These are phyloP conservation scores for Scaptomyza parva DNA, from an alignment of 2,888 invertebrate species.

Conservation along the genomic window DNA sequence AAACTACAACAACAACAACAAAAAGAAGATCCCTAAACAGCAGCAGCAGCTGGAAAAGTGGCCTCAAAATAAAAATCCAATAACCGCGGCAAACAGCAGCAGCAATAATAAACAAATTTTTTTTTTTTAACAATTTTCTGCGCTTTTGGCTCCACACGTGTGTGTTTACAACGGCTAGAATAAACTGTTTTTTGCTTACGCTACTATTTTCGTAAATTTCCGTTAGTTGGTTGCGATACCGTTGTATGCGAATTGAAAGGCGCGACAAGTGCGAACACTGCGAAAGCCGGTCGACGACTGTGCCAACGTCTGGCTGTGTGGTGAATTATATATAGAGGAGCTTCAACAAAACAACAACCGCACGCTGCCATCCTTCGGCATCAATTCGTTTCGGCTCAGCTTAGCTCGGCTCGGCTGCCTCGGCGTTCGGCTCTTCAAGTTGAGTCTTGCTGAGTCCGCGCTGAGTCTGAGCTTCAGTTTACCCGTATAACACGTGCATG, in stretches of 20 bases:
- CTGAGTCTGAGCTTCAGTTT: slow-evolving; percentile 23
- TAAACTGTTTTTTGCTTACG: slow-evolving; percentile 37
- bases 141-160: slow-evolving; percentile 55
- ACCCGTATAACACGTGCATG: slow-evolving; percentile 55
- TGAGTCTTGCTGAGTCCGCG: slow-evolving; percentile 14
- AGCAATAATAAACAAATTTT: slow-evolving; percentile 10
- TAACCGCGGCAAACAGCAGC: slow-evolving; percentile 37
- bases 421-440: neutral
- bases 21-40: slow-evolving; percentile 3
- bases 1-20: slow-evolving; percentile 25
- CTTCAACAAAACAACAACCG: slow-evolving; percentile 1
- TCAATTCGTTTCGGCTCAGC: slow-evolving; percentile 21
- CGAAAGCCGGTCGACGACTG: slow-evolving; percentile 77
- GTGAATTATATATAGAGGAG: slow-evolving; percentile 66
- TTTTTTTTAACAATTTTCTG: slow-evolving; percentile 7
- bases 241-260: slow-evolving; percentile 8
- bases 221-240: slow-evolving; percentile 11
- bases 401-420: slow-evolving; percentile 3
- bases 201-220: slow-evolving; percentile 37
- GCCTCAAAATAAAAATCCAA: slow-evolving; percentile 57
- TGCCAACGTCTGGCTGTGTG: slow-evolving; percentile 54
- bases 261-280: slow-evolving; percentile 58
- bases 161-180: slow-evolving; percentile 53
- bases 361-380: slow-evolving; percentile 30
- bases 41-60: slow-evolving; percentile 17